Evolutionary conservation across 2,113 vertebrate species (phyloP), one percentile per base, ranked within the genome.

Genomic region (Mesoclemmys tuberculata): DNA sequence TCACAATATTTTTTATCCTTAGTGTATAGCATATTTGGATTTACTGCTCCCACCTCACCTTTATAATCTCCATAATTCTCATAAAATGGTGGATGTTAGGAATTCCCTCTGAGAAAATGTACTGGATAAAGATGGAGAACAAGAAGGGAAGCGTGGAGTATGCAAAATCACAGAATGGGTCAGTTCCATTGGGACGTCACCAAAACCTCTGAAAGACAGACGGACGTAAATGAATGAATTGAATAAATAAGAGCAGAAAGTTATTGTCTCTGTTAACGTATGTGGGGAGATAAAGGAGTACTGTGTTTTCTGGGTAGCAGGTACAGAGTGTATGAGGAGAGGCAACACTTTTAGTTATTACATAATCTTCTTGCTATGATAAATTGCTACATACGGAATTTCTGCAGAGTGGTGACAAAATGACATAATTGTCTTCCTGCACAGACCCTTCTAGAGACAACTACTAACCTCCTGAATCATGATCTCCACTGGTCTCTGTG

Each of bases 401-500:
- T 80, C 64, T 86, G 75, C 81, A 71, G 48, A 5, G 18, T 91
- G 77, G 80, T 79, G 88, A 48, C 80, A 88, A 89, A 92, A 46
- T 93, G 79, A 87, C 80, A 0, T 77, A 0, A 68, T 85, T 97
- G 44, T 93, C 55, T 94, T 89, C 68, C 80, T 87, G 56, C 74
- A 10, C 95, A 99, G 99, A 99, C 99, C 8, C 98, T 99, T 87
- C 97, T 99, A 52, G 99, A 99, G 98, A 99, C 99, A 35, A 99
- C 99, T 4, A 99, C 99, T 1, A 99, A 93, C 93, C 98, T 99
- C 74, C 87, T 99, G 80, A 99, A 99, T 98, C 99, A 99, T 1
- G 99, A 99, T 96, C 99, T 99, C 86, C 99, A 99, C 89, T 99
- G 99, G 99, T 99, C 99, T n/a, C 97, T 99, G 90, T 98, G 99